Evolutionary conservation across 1,140 invertebrate species (phyloP), one percentile per base, ranked within the genome.

Genomic region (Saxidomus purpurata): DNA sequence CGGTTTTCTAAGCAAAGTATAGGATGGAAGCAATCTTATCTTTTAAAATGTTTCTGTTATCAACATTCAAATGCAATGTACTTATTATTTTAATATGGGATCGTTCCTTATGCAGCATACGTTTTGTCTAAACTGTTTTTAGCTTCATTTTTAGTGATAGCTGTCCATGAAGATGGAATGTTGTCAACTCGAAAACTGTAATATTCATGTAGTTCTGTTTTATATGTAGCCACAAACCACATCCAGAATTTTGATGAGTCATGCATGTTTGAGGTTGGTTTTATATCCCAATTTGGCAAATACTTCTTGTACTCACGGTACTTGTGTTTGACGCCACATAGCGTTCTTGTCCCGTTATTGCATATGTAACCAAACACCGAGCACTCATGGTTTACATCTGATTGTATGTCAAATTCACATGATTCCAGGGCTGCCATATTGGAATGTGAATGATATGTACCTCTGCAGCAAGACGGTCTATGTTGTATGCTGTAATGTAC

Each of bases 241-340:
- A 43, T 38, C 74, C 74, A 77, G n/a, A n/a, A 77, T 49, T 43
- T 22, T 3, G 74, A 77, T 13, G 38, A 9, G n/a, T 77, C 43
- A 49, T 77, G 40, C 36, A 77, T 49, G 38, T 71, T 31, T 34
- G 31, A 36, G 19, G 19, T 71, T 25, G 69, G 69, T 19, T 71
- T 3, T 8, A 77, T 77, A 77, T 40, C 9, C 74, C 74, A 77
- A 9, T 77, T 31, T 43, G 11, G 11, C 22, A 77, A 77, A 17
- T 15, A 25, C 13, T 40, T 38, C 31, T 47, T 77, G 43, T 77
- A 77, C 2, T 77, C 40, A 17, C n/a, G 3, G 36, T 34, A 77
- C 40, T n/a, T 9, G 38, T 77, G 43, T 17, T 40, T 2, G 15
- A 31, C 43, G 31, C 13, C 36, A 47, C 74, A 77, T 3, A 43